phyloP scores from a whole-genome alignment of 2,888 invertebrate genomes.

The Caenorhabditis auriculariae region DNA sequence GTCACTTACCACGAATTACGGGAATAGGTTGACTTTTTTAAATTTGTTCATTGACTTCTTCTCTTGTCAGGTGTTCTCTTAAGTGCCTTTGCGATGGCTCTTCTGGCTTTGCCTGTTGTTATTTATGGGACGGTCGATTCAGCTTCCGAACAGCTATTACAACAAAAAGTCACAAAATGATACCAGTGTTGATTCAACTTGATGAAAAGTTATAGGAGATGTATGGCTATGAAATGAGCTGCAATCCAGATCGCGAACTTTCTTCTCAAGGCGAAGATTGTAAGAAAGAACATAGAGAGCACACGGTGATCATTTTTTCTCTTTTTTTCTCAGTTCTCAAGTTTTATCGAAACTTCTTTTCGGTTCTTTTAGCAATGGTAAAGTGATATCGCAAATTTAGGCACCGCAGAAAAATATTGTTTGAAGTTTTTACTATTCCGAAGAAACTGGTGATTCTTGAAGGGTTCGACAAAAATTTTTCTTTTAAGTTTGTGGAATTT shows the following conservation, averaged over 20 bases:
- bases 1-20: constrained; percentile 50
- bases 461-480: too few species aligned
- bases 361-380: too few species aligned
- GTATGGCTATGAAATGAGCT: constrained; percentile 29
- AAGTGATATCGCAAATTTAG: too few species aligned
- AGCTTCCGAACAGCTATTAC: constrained; percentile 24
- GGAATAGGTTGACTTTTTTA: constrained; percentile 33
- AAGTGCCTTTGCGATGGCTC: constrained; percentile 48
- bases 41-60: not conserved
- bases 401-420: too few species aligned
- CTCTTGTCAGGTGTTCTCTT: constrained; percentile 38
- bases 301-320: constrained; percentile 11
- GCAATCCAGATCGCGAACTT: constrained; percentile 27
- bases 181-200: not conserved
- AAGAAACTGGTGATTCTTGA: too few species aligned
- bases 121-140: constrained; percentile 45
- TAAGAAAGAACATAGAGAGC: constrained; percentile 28
- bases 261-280: constrained; percentile 31
- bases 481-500: too few species aligned
- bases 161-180: constrained; percentile 18
- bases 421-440: too few species aligned
- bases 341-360: too few species aligned
- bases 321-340: not conserved
- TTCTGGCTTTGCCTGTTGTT: constrained; percentile 41
- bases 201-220: constrained; percentile 14